These are phyloP conservation scores for Sialis fuliginosa DNA, from an alignment of 2,888 invertebrate genomes.

Conservation along the genomic window DNA sequence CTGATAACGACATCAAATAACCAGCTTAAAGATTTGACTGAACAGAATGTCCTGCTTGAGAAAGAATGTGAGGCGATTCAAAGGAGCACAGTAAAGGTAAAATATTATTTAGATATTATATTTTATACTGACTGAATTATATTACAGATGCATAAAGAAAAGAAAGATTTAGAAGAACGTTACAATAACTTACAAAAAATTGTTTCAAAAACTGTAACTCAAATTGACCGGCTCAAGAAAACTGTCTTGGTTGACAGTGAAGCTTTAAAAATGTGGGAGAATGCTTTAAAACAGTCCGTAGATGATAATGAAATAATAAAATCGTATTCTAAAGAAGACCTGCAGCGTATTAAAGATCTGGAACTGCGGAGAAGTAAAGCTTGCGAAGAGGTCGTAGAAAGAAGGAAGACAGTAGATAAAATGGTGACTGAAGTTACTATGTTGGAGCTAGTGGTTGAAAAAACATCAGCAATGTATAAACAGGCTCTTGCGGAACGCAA, in stretches of 20 bases:
- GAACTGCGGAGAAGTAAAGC: slow-evolving; percentile 34
- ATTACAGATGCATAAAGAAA: slow-evolving; percentile 27
- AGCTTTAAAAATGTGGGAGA: slow-evolving; percentile 52
- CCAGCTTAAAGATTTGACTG: slow-evolving; percentile 33
- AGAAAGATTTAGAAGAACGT: slow-evolving; percentile 29
- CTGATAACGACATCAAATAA: slow-evolving; percentile 47
- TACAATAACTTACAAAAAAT: slow-evolving; percentile 26
- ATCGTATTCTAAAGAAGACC: slow-evolving; percentile 52
- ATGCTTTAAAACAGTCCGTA: slow-evolving; percentile 46
- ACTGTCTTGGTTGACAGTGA: slow-evolving; percentile 51
- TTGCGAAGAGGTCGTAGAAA: slow-evolving; percentile 27
- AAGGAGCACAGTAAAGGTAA: too few relatives aligned
- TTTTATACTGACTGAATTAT: not conserved
- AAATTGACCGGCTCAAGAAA: slow-evolving; percentile 42
- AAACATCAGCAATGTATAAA: slow-evolving; percentile 28
- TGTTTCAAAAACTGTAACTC: slow-evolving; percentile 30
- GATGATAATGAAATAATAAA: slow-evolving; percentile 53
- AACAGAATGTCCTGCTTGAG: too few relatives aligned
- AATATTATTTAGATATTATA: too few relatives aligned
- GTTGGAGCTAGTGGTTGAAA: slow-evolving; percentile 34
- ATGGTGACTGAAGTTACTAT: slow-evolving; percentile 32
- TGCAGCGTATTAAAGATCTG: slow-evolving; percentile 41
- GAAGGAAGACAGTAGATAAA: slow-evolving; percentile 26
- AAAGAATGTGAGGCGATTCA: too few relatives aligned
- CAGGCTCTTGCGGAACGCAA: slow-evolving; percentile 26